These are phyloP conservation scores for Petroica traversi DNA, from an alignment of 2,113 vertebrate genomes.

Conservation along the genomic window DNA sequence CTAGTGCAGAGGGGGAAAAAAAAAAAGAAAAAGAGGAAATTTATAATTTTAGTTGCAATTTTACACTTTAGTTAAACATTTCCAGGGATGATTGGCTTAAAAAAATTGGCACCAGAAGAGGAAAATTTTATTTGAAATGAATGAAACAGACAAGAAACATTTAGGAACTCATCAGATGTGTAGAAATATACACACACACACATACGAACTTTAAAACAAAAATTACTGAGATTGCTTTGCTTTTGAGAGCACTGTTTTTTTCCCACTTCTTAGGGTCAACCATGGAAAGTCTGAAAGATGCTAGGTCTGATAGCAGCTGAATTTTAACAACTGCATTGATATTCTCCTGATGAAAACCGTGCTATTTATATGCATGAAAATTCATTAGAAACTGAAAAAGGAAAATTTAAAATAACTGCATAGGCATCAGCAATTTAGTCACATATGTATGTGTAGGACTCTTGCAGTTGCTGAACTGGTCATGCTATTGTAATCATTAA, in stretches of 20 bases:
- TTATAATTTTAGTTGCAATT: neutral
- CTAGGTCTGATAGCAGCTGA: neutral
- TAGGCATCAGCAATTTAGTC: neutral
- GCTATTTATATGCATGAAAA: neutral
- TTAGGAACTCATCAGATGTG: neutral
- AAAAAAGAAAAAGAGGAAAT: neutral
- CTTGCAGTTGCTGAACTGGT: neutral
- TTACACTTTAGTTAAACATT: neutral
- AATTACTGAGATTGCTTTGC: neutral
- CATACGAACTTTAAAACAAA: neutral
- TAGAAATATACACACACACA: neutral
- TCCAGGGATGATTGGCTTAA: neutral
- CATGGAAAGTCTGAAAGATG: neutral
- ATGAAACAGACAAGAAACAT: neutral
- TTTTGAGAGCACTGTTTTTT: neutral
- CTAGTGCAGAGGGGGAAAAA: too few species aligned
- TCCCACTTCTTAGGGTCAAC: neutral
- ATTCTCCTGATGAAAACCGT: neutral
- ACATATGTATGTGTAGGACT: neutral
- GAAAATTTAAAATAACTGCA: neutral
- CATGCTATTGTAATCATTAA: neutral
- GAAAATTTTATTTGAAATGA: neutral
- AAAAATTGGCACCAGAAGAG: neutral
- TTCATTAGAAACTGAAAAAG: neutral
- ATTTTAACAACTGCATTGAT: neutral